Evolutionary conservation across 2,888 invertebrate genomes (phyloP).

Genomic region (Caenorhabditis sulstoni): DNA sequence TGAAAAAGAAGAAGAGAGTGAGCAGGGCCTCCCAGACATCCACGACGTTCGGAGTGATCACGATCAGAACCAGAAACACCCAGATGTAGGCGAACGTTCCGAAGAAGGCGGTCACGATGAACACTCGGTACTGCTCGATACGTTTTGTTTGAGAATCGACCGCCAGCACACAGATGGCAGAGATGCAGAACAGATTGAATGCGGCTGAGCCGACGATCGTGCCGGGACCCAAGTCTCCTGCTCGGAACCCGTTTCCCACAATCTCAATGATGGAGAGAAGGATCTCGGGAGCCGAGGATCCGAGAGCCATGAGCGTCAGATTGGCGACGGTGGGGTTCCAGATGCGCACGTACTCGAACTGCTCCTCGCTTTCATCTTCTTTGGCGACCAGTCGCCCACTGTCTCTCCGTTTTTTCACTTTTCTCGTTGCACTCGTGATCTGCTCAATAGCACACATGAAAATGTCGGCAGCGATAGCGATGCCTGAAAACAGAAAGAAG

Average conservation of each 20-base stretch:
- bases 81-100: slow-evolving; percentile 84
- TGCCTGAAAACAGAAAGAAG: too few species aligned
- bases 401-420: slow-evolving; percentile 82
- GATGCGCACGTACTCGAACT: slow-evolving; percentile 86
- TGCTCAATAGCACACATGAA: slow-evolving; percentile 84
- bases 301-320: slow-evolving; percentile 84
- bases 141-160: slow-evolving; percentile 66
- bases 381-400: slow-evolving; percentile 59
- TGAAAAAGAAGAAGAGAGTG: slow-evolving; percentile 84
- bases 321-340: slow-evolving; percentile 84
- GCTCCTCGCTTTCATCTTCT: slow-evolving; percentile 44
- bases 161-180: slow-evolving; percentile 83
- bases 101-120: slow-evolving; percentile 81
- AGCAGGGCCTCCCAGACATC: slow-evolving; percentile 84
- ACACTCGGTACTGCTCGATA: slow-evolving; percentile 80
- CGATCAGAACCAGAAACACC: slow-evolving; percentile 82
- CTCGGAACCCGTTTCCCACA: slow-evolving; percentile 83
- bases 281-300: slow-evolving; percentile 84
- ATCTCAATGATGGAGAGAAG: slow-evolving; percentile 83
- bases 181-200: slow-evolving; percentile 84
- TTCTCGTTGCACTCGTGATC: slow-evolving; percentile 81
- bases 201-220: slow-evolving; percentile 85
- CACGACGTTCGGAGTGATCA: slow-evolving; percentile 67
- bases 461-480: slow-evolving; percentile 84
- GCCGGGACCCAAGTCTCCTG: slow-evolving; percentile 84